Evolutionary conservation across 2,888 invertebrate genomes (phyloP).

Genomic region (Rhopalosiphum nymphaeae): DNA sequence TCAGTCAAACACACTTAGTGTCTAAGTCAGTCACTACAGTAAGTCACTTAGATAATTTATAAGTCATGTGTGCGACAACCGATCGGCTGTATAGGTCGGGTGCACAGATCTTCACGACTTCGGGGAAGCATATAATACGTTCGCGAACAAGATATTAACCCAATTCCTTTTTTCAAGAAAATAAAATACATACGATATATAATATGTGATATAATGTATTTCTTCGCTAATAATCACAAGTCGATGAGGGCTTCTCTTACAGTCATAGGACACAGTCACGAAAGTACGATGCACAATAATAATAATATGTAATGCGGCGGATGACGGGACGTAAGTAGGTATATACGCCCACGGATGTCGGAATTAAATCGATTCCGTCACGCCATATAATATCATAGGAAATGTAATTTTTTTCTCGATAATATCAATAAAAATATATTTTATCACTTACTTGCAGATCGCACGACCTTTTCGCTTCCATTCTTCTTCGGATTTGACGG

Average conservation of each 20-base stretch:
- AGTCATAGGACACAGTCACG: not conserved
- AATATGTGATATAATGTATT: not conserved
- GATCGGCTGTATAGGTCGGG: not conserved
- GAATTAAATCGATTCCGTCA: not conserved
- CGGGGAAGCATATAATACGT: not conserved
- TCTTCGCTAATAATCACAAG: not conserved
- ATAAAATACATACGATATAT: not conserved
- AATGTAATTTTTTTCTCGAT: not conserved
- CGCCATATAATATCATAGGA: not conserved
- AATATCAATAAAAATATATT: not conserved
- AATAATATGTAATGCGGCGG: not conserved
- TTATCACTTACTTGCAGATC: not conserved
- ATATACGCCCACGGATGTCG: not conserved
- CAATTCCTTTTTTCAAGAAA: not conserved
- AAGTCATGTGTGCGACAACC: conserved; percentile 11
- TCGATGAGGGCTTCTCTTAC: not conserved
- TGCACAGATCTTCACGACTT: not conserved
- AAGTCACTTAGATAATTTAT: not conserved
- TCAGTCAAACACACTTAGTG: not conserved
- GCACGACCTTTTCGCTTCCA: not conserved
- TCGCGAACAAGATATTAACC: not conserved
- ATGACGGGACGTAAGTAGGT: not conserved
- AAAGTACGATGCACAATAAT: not conserved
- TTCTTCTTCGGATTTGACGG: not conserved
- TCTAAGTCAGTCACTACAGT: not conserved